A percentile compares a stretch with the other conserved stretches of the same genome.
These are phyloP conservation scores for Penelope pileata DNA, from an alignment of 2,113 vertebrate genomes.

Conservation along the genomic window DNA sequence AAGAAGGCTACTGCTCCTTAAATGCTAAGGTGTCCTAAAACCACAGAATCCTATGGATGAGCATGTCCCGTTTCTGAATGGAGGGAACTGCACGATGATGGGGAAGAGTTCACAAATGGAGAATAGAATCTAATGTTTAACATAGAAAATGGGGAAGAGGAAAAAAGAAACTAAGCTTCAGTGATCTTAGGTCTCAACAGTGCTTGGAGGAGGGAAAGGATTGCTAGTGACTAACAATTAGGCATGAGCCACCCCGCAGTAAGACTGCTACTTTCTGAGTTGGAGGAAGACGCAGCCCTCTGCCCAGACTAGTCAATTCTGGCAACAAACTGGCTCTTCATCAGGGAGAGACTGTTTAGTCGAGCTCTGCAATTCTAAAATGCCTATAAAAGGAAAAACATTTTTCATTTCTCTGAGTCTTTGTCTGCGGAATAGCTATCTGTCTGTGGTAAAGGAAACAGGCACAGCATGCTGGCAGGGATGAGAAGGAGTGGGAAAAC, in stretches of 20 bases:
- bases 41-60: background rate
- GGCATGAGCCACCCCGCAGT: background rate
- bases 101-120: background rate
- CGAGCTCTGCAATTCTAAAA: constrained; percentile 13
- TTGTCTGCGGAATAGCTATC: background rate
- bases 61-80: background rate
- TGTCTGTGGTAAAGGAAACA: background rate
- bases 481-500: background rate
- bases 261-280: background rate
- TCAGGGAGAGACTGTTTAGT: background rate
- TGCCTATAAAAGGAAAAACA: constrained; percentile 56
- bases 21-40: background rate
- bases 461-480: background rate
- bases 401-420: background rate
- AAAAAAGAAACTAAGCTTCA: background rate
- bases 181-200: background rate
- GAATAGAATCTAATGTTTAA: background rate
- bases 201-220: background rate
- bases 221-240: background rate
- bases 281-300: background rate
- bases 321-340: background rate
- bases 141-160: background rate
- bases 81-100: background rate
- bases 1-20: background rate
- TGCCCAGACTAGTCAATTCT: background rate